Percentiles rank a stretch among this genome's conserved stretches.
Evolutionary conservation across 2,113 vertebrate genomes (phyloP).

Genomic region (Nycticorax nycticorax): DNA sequence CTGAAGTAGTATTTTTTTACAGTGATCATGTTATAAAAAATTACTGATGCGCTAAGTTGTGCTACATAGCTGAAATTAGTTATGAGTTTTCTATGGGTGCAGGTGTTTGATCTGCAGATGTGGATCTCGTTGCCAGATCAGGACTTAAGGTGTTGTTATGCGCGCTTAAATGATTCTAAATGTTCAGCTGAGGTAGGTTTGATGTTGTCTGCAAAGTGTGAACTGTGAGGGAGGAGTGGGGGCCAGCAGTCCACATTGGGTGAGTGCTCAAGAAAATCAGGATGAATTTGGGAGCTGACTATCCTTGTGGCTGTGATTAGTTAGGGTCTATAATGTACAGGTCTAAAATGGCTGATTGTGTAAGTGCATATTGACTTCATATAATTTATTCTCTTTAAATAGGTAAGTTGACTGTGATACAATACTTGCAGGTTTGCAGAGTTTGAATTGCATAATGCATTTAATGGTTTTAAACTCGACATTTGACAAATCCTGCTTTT

Average conservation of each 20-base stretch:
- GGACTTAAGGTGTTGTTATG: not conserved
- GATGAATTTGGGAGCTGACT: not conserved
- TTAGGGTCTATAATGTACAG: not conserved
- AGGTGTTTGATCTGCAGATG: not conserved
- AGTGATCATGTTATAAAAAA: not conserved
- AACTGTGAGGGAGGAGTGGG: not conserved
- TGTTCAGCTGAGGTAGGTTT: not conserved
- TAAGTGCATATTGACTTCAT: not conserved
- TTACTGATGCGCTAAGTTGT: not conserved
- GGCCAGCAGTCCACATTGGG: fast-evolving
- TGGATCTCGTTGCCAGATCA: not conserved
- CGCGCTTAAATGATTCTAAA: not conserved
- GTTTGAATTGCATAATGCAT: not conserved
- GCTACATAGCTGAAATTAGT: not conserved
- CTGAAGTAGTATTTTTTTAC: not conserved
- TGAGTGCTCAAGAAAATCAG: not conserved
- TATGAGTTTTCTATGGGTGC: not conserved
- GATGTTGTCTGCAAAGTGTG: not conserved
- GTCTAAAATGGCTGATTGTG: not conserved
- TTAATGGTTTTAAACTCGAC: not conserved
- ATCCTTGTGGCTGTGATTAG: not conserved
- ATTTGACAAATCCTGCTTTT: constrained; percentile 1
- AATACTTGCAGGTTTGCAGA: not conserved
- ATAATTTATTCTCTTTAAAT: not conserved
- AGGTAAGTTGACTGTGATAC: not conserved